Evolutionary conservation across 1,140 invertebrate species (phyloP), one percentile per base, ranked within the genome.

Genomic region (Nylanderia fulva): DNA sequence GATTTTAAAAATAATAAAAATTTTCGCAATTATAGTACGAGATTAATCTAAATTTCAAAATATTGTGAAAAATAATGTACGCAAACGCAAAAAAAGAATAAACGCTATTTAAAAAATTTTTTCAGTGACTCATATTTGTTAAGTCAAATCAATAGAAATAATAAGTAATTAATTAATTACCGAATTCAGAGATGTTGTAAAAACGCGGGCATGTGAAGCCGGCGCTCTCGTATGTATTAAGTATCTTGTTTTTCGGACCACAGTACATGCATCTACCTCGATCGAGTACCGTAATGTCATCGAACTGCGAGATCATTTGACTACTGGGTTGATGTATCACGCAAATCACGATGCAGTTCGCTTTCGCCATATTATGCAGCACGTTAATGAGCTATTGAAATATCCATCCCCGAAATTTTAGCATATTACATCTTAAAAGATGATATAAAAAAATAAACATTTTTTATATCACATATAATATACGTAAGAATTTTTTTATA

Each of bases 251-350:
- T 39, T 95, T 93, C 85, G 96, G 90, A 0, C 96, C 97, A 3
- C 95, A 95, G 87, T 96, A 97, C 0, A 96, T 90, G 1, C 95
- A 95, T 64, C 94, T 94, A 1, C 97, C 97, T 48, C 95, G 93
- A 0, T 95, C 94, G 6, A 97, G 80, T 0, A 97, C 92, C 39
- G 96, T 90, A 48, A 97, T 91, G 88, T 97, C 96, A 88, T 97
- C 96, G 64, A 97, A 96, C n/a, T 95, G 93, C 1, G 95, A 96
- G 93, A 98, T 98, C 29, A 98, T 95, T 69, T 96, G 96, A 21
- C 98, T 98, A 66, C 97, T 98, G 0, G 98, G 98, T 90, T 99
- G 98, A 94, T 99, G 98, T 85, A 99, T 97, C 11, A 98, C 97
- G 90, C 98, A 98, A 5, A 97, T 96, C 36, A 99, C 96, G 0